Base-by-base conservation (phyloP, 2,113 vertebrate genomes). In the Brevimyrus niger region DNA sequence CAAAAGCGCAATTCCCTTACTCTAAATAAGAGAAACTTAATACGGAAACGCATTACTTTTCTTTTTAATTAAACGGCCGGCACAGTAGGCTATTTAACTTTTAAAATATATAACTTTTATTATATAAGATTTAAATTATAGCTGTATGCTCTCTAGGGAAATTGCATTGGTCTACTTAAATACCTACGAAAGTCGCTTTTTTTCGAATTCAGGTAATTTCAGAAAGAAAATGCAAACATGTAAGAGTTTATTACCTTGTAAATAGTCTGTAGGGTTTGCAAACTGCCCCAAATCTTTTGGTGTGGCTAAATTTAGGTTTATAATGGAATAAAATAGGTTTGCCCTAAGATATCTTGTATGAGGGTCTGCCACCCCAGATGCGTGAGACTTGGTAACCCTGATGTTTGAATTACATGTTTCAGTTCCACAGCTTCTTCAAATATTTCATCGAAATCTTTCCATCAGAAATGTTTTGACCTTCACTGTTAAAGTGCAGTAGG, bases 141-240 rank as follows among this genome's bases (percentile, higher is more conserved):
- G 90, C 91, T 90, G 93, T 91, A 91, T 87, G 88, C 84, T 93
- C 90, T 93, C 90, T 88, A 85, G 89, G 92, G 92, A 92, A 38
- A 51, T n/a, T 51, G 15, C 10, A 27, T 86, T 3, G 23, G 35
- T 53, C 7, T 86, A n/a, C 58, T 76, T 65, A 87, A 42, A 83
- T 91, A 90, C 44, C 88, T 84, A 9, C 65, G 80, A 69, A 88
- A 61, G 19, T 46, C 31, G 11, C 19, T 50, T 31, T 38, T 38
- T 88, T 85, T 35, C 2, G 53, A 84, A 55, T 89, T 35, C 48
- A 73, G 35, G 23, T 84, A 46, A 86, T 85, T 86, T 88, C 17
- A 89, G 5, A 82, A 82, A 47, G 11, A 53, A 86, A 85, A 83
- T n/a, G n/a, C 50, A 55, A 19, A 3, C 21, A 55, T 55, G 53